Evolutionary conservation across 2,113 vertebrate genomes (phyloP).

Genomic region (Panthera uncia): DNA sequence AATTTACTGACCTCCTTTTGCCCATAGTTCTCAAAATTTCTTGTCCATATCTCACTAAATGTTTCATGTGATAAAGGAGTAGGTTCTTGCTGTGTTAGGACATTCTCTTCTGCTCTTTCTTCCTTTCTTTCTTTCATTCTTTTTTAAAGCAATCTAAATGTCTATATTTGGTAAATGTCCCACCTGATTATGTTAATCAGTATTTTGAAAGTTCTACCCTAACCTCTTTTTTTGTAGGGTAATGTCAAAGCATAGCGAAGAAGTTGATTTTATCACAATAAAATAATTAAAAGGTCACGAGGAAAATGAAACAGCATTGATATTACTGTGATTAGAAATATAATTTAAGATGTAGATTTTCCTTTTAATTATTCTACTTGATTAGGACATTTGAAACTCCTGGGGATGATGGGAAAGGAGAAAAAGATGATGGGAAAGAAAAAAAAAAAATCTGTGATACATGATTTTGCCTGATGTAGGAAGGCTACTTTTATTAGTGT

Average conservation of each 20-base stretch:
- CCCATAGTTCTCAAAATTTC: constrained; percentile 2
- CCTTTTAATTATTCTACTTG: constrained; percentile 37
- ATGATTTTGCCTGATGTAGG: not conserved
- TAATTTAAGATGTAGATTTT: constrained; percentile 26
- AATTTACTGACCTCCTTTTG: not conserved
- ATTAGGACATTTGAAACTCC: constrained; percentile 20
- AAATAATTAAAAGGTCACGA: constrained; percentile 1
- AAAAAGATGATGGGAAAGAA: not conserved
- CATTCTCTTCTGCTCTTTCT: not conserved
- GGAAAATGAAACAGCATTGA: not conserved
- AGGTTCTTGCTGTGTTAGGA: not conserved
- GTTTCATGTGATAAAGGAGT: not conserved
- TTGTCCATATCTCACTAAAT: not conserved
- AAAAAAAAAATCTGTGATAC: not conserved
- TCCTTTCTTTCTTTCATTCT: not conserved
- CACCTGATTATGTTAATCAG: not conserved
- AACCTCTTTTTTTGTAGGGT: not conserved
- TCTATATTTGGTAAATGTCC: not conserved
- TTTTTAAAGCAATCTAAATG: not conserved
- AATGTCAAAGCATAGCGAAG: constrained; percentile 2
- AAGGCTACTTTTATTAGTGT: not conserved
- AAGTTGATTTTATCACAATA: constrained; percentile 28
- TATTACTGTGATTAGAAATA: not conserved
- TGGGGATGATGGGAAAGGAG: not conserved
- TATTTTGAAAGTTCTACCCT: constrained; percentile 23